Evolutionary conservation across 2,797 vertebrate genomes (phyloP), one percentile per base, ranked within the genome.

Genomic region (Alauda arvensis): DNA sequence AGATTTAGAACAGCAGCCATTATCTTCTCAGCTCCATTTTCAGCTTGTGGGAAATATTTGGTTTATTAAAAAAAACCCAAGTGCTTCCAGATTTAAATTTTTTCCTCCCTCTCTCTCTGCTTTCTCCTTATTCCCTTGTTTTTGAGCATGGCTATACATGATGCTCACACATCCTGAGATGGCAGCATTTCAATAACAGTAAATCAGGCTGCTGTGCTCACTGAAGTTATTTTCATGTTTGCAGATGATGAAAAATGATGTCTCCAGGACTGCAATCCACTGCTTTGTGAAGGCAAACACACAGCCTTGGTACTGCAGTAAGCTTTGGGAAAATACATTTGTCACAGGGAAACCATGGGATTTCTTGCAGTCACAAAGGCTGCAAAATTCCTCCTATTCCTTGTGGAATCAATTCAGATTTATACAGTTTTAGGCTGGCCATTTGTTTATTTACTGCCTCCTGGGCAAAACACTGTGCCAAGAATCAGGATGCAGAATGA

Each of bases 171-270:
- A 65, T 68, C 55, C 70, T 42, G 51, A 79, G 78, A 88, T 34
- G 52, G 84, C 56, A 91, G 86, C 63, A 69, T 52, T 84, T 82
- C 83, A 77, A 2, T 51, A 83, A 72, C 63, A 87, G 72, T 77
- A 92, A 62, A 82, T 87, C 70, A 83, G 70, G 42, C 67, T 67
- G 46, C 67, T 3, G 9, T 40, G 60, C 88, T 74, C 60, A 77
- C 65, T 83, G 76, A 86, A 88, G 81, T 92, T 84, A 80, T 84
- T 86, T 84, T 65, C 78, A 85, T 68, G 79, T 89, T 92, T 90
- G 49, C 39, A 81, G 70, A 83, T 76, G 76, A 92, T 87, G 77
- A 90, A 85, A 93, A 94, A 92, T 28, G 31, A 77, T 46, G 53
- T 66, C 67, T 88, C 48, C 39, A 80, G 72, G 46, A 90, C 78